Evolutionary conservation across 2,888 invertebrate species (phyloP).

Genomic region (Ochropacha duplaris): DNA sequence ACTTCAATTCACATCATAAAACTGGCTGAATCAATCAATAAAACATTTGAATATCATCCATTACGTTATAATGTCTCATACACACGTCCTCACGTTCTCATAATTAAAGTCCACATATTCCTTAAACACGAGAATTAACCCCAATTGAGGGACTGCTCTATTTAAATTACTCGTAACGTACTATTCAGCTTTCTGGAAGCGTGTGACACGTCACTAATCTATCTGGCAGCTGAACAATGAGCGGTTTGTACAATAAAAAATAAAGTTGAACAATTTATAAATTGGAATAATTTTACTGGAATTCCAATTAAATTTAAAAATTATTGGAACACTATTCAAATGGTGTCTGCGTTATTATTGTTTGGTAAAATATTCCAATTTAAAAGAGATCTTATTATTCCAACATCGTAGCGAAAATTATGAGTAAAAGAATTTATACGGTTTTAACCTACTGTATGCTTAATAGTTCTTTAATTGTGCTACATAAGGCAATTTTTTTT

Average conservation of each 20-base stretch:
- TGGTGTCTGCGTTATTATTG: background rate
- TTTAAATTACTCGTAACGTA: conserved; percentile 78
- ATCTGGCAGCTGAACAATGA: conserved; percentile 47
- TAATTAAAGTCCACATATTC: conserved; percentile 80
- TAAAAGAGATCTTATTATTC: background rate
- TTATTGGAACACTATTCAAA: background rate
- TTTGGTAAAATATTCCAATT: no score
- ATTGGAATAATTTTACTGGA: background rate
- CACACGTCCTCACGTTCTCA: conserved; percentile 47
- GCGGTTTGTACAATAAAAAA: conserved; percentile 10
- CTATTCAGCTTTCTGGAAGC: conserved; percentile 81
- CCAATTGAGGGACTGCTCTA: conserved; percentile 82
- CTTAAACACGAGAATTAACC: conserved; percentile 82
- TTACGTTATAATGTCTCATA: conserved; percentile 43
- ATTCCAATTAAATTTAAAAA: background rate
- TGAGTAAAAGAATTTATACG: no score
- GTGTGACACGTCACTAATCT: conserved; percentile 77
- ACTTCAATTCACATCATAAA: background rate
- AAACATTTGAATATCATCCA: conserved; percentile 23
- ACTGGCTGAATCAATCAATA: conserved; percentile 26
- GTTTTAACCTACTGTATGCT: no score
- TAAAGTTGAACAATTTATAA: conserved; percentile 9
- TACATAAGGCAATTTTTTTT: background rate
- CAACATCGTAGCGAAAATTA: background rate
- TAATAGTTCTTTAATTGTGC: background rate